Evolutionary conservation across 2,888 invertebrate genomes (phyloP).

Genomic region (Itoplectis maculator): DNA sequence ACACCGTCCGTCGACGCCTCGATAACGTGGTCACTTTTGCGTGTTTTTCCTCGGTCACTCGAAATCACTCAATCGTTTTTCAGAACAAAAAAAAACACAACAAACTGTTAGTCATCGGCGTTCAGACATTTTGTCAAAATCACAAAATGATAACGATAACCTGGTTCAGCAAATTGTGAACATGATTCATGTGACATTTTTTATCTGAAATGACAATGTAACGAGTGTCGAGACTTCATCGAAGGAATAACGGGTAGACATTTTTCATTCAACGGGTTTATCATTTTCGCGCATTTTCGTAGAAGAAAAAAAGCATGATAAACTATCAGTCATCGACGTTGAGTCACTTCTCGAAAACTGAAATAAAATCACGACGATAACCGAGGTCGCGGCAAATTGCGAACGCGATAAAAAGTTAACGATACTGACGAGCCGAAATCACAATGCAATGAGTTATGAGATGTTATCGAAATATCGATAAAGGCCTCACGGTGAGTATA

Average conservation of each 20-base stretch:
- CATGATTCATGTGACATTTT: not conserved
- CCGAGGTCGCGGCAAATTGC: not conserved
- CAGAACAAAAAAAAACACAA: too few relatives aligned
- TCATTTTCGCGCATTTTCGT: too few relatives aligned
- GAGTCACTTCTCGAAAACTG: not conserved
- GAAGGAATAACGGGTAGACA: too few relatives aligned
- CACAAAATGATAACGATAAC: not conserved
- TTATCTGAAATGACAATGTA: not conserved
- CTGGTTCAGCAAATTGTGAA: not conserved
- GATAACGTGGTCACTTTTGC: slow-evolving; percentile 32
- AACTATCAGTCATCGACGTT: not conserved
- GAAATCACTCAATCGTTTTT: slow-evolving; percentile 16
- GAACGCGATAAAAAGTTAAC: not conserved
- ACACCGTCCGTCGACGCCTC: slow-evolving; percentile 22
- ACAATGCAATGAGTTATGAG: not conserved
- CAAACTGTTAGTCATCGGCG: not conserved
- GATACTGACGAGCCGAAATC: not conserved
- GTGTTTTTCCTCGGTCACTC: slow-evolving; percentile 18
- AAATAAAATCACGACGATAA: not conserved
- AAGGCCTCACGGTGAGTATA: not conserved
- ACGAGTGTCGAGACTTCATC: slow-evolving; percentile 17
- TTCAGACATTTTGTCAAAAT: not conserved
- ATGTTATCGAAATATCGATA: slow-evolving; percentile 21
- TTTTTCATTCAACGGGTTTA: too few relatives aligned
- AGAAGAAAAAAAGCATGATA: too few relatives aligned